These are phyloP conservation scores for Montipora sp. DNA, from an alignment of 64 coral and sea anemone species.

Conservation along the genomic window DNA sequence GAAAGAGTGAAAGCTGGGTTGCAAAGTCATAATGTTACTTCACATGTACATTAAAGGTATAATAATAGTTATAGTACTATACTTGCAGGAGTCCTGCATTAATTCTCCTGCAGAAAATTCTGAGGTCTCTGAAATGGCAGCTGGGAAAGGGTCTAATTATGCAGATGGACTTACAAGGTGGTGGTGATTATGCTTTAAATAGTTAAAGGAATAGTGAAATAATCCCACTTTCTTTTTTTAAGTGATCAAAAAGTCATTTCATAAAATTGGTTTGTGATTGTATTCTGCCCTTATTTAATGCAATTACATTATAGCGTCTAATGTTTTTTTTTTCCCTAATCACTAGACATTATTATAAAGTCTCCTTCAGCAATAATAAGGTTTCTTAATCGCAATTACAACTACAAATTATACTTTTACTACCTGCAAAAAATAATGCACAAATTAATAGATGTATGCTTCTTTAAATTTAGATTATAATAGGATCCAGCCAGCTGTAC, in stretches of 20 bases:
- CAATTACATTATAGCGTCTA: neutral
- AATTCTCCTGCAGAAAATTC: neutral
- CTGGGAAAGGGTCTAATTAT: neutral
- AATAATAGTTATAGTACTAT: neutral
- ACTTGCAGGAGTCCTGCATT: neutral
- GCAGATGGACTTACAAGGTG: neutral
- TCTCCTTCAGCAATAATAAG: neutral
- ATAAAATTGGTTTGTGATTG: neutral
- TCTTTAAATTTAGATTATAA: slow-evolving; percentile 1
- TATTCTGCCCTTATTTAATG: neutral
- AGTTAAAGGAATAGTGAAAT: neutral
- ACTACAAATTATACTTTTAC: neutral
- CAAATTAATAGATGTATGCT: neutral
- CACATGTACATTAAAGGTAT: neutral
- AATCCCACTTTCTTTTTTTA: neutral
- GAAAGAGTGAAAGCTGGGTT: neutral
- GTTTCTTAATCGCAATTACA: neutral
- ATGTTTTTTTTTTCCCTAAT: neutral
- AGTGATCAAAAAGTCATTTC: neutral
- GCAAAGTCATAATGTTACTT: neutral
- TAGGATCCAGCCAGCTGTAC: neutral
- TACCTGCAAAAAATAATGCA: neutral
- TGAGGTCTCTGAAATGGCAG: neutral
- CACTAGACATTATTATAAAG: neutral
- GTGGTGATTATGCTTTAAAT: neutral